Evolutionary conservation across 2,113 vertebrate genomes (phyloP), one percentile per base, ranked within the genome.

Genomic region (Chaetops frenatus): DNA sequence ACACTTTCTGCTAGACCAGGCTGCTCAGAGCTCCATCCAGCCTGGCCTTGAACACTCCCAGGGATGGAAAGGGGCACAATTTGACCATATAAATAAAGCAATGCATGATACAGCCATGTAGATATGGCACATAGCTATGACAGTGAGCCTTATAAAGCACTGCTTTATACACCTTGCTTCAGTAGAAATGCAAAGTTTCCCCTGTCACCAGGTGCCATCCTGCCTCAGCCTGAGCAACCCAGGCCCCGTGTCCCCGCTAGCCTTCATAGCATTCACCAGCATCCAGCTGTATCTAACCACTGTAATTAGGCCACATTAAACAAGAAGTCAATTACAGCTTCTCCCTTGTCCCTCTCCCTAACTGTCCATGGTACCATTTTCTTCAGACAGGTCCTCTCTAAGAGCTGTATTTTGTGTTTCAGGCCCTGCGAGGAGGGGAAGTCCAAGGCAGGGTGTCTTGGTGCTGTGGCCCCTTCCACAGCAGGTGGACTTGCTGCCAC

Each of bases 181-280:
- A 51, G 3, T 73, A 73, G 50, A 27, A 58, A 73, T 0, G 3
- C 44, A 64, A 36, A 57, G 83, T 35, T 42, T 47, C 50, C 48
- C 9, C 56, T 36, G 47, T 10, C 36, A 14, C 5, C 36, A 65
- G 28, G n/a, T 1, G 15, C 18, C n/a, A 36, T 14, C 36, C 27
- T 48, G 50, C 58, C 47, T 48, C 60, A 57, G 47, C 38, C 40
- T 4, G 1, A 27, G 48, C 51, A 51, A 6, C 12, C 29, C 0
- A 0, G 23, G 27, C 2, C 1, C 25, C 61, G 35, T 15, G 24
- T 76, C 50, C 67, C n/a, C 0, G 0, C 31, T 38, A 14, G 44
- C 40, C 24, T 51, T 71, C 48, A 25, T 40, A 18, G 27, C 3
- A 0, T 50, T 88, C 2, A 1, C 58, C 28, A 25, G 35, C 25